Evolutionary conservation across 2,797 vertebrate species (phyloP).

Genomic region (Acropternis orthonyx): DNA sequence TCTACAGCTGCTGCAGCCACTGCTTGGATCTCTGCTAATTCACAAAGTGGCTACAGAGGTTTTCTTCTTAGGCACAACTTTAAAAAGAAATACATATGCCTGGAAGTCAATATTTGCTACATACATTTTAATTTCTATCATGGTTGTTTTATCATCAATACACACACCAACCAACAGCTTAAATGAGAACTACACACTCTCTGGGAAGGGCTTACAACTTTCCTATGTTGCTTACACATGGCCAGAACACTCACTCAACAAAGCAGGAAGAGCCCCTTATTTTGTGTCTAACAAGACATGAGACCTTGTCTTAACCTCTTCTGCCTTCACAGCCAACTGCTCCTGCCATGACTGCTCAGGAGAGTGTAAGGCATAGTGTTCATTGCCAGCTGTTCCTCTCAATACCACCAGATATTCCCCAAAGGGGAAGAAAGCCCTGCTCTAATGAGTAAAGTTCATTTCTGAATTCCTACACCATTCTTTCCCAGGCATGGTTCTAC

Average conservation of each 20-base stretch:
- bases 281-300: not conserved
- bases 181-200: not conserved
- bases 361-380: not conserved
- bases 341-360: not conserved
- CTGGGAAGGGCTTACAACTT: not conserved
- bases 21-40: not conserved
- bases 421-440: not conserved
- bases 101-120: not conserved
- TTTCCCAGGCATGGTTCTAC: not conserved
- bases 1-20: not conserved
- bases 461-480: not conserved
- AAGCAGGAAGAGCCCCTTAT: not conserved
- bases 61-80: not conserved
- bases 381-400: not conserved
- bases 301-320: not conserved
- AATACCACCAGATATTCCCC: not conserved
- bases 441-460: not conserved
- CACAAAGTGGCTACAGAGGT: not conserved
- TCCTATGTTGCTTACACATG: not conserved
- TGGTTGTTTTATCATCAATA: not conserved
- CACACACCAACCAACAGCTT: not conserved
- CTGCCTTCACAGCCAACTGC: not conserved
- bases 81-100: not conserved
- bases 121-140: not conserved
- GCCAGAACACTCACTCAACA: not conserved